Conservation (phyloP, 1,140 invertebrate genomes). For the Arctopsyche grandis region DNA sequence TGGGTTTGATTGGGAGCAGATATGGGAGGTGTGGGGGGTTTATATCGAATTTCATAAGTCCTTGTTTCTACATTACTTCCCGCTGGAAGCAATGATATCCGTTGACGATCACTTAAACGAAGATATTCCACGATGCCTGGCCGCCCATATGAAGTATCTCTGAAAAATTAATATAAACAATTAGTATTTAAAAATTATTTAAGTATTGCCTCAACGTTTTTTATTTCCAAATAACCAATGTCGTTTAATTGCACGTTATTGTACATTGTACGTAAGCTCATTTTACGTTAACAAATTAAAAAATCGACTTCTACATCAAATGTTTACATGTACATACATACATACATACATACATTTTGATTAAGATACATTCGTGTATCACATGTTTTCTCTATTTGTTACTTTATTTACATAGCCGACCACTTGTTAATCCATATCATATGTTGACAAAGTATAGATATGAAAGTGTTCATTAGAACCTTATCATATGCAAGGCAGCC, state of each 20-base stretch:
- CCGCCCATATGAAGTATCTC: constrained; percentile 61
- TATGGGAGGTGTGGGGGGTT: constrained; percentile 24
- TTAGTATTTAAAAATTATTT: not conserved
- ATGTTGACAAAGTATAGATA: too few species aligned
- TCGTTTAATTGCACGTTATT: not conserved
- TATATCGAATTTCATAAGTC: constrained; percentile 1
- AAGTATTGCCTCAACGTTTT: not conserved
- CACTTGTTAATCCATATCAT: too few species aligned
- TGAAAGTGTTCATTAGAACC: too few species aligned
- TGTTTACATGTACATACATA: too few species aligned
- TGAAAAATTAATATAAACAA: constrained; percentile 52
- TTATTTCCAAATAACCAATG: not conserved
- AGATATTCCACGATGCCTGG: constrained; percentile 38
- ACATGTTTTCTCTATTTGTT: too few species aligned
- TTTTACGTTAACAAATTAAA: too few species aligned
- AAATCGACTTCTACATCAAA: too few species aligned
- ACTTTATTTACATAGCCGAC: too few species aligned
- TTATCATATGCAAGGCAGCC: too few species aligned
- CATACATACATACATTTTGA: too few species aligned
- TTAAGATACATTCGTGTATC: too few species aligned
- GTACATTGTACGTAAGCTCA: too few species aligned
- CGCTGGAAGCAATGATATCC: constrained; percentile 49
- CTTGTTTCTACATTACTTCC: not conserved
- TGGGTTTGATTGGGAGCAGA: constrained; percentile 14
- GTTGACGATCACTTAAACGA: constrained; percentile 39